Conservation (phyloP, 2,113 vertebrate species). For the Spilogale gracilis region DNA sequence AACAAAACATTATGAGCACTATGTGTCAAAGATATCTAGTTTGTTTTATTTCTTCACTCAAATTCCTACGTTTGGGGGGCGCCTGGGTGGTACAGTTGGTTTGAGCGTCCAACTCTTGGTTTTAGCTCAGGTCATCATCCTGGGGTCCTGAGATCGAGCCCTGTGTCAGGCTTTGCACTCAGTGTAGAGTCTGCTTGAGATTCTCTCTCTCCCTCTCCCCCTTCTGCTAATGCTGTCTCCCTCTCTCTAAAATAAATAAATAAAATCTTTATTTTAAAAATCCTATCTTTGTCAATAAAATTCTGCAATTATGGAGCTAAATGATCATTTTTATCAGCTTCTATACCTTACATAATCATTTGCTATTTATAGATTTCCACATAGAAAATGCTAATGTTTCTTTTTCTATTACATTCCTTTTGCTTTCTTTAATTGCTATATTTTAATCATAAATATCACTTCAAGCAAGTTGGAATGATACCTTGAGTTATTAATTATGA, state of each 20-base stretch:
- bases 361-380: background rate
- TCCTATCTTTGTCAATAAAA: background rate
- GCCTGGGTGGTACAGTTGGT: background rate
- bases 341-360: background rate
- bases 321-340: background rate
- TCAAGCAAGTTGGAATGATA: background rate
- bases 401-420: background rate
- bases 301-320: background rate
- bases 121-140: background rate
- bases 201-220: background rate
- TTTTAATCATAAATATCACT: background rate
- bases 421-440: background rate
- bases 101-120: background rate
- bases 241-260: background rate
- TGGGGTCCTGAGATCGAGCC: background rate
- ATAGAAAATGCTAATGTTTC: background rate
- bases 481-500: background rate
- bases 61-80: background rate
- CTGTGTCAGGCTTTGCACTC: background rate
- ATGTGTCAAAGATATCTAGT: background rate
- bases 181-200: background rate
- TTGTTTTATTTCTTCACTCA: background rate
- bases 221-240: background rate
- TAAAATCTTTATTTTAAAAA: background rate
- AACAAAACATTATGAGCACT: background rate